Conservation (phyloP, 2,113 vertebrate species). For the Trichomycterus rosablanca region DNA sequence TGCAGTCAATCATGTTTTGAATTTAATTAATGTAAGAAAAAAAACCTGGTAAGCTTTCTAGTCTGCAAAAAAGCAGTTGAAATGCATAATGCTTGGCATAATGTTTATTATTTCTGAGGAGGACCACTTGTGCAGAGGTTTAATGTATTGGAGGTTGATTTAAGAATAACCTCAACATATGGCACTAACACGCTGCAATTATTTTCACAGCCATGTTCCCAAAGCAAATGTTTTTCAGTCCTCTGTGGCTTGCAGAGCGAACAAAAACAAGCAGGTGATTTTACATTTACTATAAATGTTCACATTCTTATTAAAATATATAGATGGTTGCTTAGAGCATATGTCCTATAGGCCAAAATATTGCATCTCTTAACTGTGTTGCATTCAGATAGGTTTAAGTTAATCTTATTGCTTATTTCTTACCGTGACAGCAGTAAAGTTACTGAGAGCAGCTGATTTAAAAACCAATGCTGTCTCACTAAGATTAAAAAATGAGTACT, state of each 20-base stretch:
- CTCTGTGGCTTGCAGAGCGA: not conserved
- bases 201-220: constrained; percentile 9
- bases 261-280: not conserved
- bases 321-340: constrained; percentile 4
- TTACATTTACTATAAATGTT: constrained; percentile 2
- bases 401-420: constrained; percentile 29
- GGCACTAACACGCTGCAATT: constrained; percentile 21
- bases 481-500: constrained; percentile 30
- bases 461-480: constrained; percentile 19
- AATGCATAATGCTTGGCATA: not conserved
- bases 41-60: not conserved
- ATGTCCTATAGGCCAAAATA: too few relatives aligned
- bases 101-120: not conserved
- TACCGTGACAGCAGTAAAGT: constrained; percentile 34
- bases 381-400: not conserved
- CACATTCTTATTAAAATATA: not conserved
- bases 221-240: constrained; percentile 14
- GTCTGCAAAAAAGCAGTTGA: not conserved
- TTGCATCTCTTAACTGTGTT: not conserved
- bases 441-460: constrained; percentile 20
- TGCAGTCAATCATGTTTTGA: too few relatives aligned
- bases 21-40: not conserved
- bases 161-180: constrained; percentile 32
- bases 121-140: constrained; percentile 1
- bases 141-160: constrained; percentile 22